Base-by-base conservation (phyloP, 2,888 invertebrate species). In the Cephus rjabovi region DNA sequence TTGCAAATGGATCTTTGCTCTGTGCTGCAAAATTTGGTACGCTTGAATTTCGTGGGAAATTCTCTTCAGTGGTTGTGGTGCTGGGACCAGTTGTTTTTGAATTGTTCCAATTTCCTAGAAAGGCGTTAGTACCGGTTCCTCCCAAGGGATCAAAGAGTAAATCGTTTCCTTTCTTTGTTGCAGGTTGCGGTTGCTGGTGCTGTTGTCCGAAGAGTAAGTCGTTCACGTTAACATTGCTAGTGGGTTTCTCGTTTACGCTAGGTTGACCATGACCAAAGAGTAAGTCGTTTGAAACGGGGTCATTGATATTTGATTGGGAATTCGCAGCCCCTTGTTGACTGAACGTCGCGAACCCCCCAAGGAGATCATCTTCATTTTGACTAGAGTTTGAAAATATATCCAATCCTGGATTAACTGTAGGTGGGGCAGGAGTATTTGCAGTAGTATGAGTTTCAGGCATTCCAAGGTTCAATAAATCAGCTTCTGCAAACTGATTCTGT, bases 1-100 rank as follows among this genome's bases (percentile, higher is more conserved):
- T 96, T 1, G 95, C 95, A 89, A 97, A 96, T 6, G 96, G 96
- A 91, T 97, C 96, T 83, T 81, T 93, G 88, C 81, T 93, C 82
- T 84, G 93, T 87, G 88, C 93, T 85, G 87, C 94, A 91, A 86
- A 93, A 92, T 89, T 94, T 83, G 91, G 93, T 80, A 91, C 93
- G 84, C 92, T 93, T n/a, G 92, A 90, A 83, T 92, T 92, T 77
- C 92, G 86, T 1, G 92, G 92, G 31, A 93, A 88, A 56, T 81
- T 89, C 74, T 89, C 91, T 74, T 90, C 90, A 34, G 71, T 71
- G 68, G 83, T 86, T 77, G 70, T 34, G 35, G 76, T 71, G 23
- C 12, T 34, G 31, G 71, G 37, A 40, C 71, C 23, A 34, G 78
- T 30, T 76, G 84, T n/a, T 34, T 85, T 86, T 1, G 87, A 82